These are phyloP conservation scores for Drosophila malerkotliana DNA, from an alignment of 1,140 invertebrate species.

Conservation along the genomic window DNA sequence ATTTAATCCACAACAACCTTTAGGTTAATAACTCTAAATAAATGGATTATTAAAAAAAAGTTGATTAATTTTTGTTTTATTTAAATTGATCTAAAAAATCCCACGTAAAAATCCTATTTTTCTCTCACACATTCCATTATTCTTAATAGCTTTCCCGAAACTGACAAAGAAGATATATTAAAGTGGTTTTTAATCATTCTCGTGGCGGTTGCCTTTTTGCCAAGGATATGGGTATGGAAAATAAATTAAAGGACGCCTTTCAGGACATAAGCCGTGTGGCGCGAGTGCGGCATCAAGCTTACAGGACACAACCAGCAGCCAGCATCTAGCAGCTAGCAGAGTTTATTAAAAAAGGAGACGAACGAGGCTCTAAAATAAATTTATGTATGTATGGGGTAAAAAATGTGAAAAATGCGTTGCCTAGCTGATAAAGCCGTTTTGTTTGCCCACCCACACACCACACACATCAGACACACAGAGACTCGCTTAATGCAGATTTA, in stretches of 20 bases:
- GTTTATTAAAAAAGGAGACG: constrained; percentile 76
- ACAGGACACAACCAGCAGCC: constrained; percentile 5
- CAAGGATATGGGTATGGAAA: constrained; percentile 39
- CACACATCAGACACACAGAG: constrained; percentile 15
- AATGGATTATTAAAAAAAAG: background rate
- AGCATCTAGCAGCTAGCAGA: constrained; percentile 14
- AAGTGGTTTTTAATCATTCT: constrained; percentile 77
- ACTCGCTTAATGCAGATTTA: constrained; percentile 73
- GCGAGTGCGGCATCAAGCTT: constrained; percentile 15
- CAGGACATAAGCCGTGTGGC: constrained; percentile 39
- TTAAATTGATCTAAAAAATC: background rate
- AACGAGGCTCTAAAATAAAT: constrained; percentile 46
- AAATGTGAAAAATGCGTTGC: constrained; percentile 74
- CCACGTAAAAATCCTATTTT: background rate
- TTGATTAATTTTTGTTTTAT: background rate
- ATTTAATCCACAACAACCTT: constrained; percentile 4
- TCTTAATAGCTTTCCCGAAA: constrained; percentile 26
- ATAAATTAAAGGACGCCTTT: constrained; percentile 64
- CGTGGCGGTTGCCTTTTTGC: constrained; percentile 35
- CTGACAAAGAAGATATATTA: constrained; percentile 69
- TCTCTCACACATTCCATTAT: constrained; percentile 15
- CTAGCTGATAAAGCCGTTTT: constrained; percentile 58
- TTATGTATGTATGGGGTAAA: constrained; percentile 43
- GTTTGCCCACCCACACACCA: constrained; percentile 28
- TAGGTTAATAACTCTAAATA: background rate